Conservation (phyloP, 2,888 invertebrate genomes). For the Camponotus fellah region DNA sequence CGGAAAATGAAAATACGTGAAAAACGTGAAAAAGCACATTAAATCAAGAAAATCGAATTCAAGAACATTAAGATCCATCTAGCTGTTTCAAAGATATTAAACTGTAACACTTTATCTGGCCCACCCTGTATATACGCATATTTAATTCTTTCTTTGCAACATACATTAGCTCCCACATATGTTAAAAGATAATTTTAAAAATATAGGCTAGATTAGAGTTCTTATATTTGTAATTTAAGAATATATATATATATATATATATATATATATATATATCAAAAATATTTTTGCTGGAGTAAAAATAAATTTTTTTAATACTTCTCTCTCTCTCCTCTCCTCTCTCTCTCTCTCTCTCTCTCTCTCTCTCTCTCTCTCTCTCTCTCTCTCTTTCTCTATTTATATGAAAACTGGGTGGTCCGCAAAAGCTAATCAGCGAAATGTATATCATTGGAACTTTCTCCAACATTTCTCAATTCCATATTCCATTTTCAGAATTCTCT, state of each 20-base stretch:
- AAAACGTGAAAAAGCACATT: too few relatives aligned
- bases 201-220: not conserved
- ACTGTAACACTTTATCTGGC: too few relatives aligned
- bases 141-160: too few relatives aligned
- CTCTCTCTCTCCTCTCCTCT: not conserved
- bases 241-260: too few relatives aligned
- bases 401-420: not conserved
- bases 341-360: not conserved
- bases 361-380: not conserved
- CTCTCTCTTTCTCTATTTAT: not conserved
- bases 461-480: not conserved
- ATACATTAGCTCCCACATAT: not conserved
- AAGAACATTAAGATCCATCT: too few relatives aligned
- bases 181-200: not conserved
- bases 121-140: too few relatives aligned
- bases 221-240: not conserved
- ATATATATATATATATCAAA: not conserved
- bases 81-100: too few relatives aligned
- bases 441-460: not conserved
- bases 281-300: slow-evolving; percentile 10
- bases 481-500: not conserved
- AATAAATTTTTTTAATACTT: slow-evolving; percentile 1
- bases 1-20: too few relatives aligned
- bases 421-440: not conserved
- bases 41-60: too few relatives aligned